Evolutionary conservation across 2,797 vertebrate species (phyloP), one percentile per base, ranked within the genome.

Genomic region (Rhinatrema bivittatum): DNA sequence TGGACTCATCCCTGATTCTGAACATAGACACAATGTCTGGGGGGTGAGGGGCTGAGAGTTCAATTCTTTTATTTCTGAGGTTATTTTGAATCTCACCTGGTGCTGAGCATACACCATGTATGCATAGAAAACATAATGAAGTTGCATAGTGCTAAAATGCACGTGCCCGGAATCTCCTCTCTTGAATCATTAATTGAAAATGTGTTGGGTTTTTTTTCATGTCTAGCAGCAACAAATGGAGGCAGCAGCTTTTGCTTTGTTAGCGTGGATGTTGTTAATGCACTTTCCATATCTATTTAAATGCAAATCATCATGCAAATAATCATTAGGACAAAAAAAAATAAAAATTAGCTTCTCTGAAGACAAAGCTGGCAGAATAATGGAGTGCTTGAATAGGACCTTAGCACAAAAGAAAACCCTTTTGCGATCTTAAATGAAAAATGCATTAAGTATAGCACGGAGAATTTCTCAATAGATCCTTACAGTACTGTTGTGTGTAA

Each of bases 291-390:
- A 64, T 39, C 64, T 50, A 82, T 81, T 84, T 78, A 81, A 79
- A 85, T 82, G 72, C 68, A 80, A 82, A 81, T 82, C 32, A 37
- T 65, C 58, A 61, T 68, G 62, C 60, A 78, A 77, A 76, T 71
- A 70, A 57, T 69, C 52, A 61, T 62, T 61, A 60, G 46, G 60
- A 70, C 32, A 40, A 55, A 20, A 28, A 7, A 22, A 39, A n/a
- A n/a, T n/a, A n/a, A 10, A 21, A 59, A 39, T 39, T 49, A 54
- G 29, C 65, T 68, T 49, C 60, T 43, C 43, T 49, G 57, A 65
- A 76, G 66, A 76, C 71, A 79, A 78, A 75, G 57, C 63, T 56
- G 11, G 15, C 50, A 29, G 53, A 28, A 64, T 72, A 70, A 74
- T 57, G 62, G 54, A 44, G 72, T 62, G 42, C 25, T 38, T 59